Percentiles rank a stretch among this genome's conserved stretches.
Conservation (phyloP, 2,797 vertebrate genomes). For the Synanceia verrucosa region DNA sequence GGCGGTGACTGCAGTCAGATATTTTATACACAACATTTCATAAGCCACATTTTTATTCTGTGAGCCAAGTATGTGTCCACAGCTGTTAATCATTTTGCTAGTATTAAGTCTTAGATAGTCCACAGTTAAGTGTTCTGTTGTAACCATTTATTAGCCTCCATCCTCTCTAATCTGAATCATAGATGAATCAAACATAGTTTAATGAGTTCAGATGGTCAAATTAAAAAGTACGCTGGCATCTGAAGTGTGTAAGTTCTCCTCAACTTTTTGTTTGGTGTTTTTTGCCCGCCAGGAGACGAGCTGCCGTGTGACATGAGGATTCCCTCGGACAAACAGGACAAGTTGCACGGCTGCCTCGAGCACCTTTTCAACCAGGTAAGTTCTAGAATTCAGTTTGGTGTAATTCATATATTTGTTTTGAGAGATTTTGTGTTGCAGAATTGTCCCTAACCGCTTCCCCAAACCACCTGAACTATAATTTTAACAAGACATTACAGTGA, state of each 20-base stretch:
- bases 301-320: conserved; percentile 98
- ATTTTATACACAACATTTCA: conserved; percentile 21
- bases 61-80: conserved; percentile 32
- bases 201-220: background rate
- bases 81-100: conserved; percentile 32
- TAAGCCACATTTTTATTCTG: conserved; percentile 15
- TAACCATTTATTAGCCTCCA: background rate
- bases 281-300: conserved; percentile 88
- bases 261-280: background rate
- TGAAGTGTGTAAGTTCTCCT: background rate
- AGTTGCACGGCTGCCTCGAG: conserved; percentile 96
- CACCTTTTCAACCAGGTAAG: conserved; percentile 98
- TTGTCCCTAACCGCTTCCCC: background rate
- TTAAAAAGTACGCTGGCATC: background rate
- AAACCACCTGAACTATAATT: background rate
- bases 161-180: conserved; percentile 3
- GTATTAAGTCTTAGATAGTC: background rate
- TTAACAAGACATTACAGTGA: background rate
- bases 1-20: conserved; percentile 27
- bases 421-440: background rate
- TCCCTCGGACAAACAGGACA: conserved; percentile 96
- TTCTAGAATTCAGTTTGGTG: background rate
- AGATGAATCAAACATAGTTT: conserved; percentile 15
- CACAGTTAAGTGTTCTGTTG: background rate
- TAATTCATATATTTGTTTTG: background rate